Evolutionary conservation across 1,140 invertebrate genomes (phyloP).

Genomic region (Leguminivora glycinivorella): DNA sequence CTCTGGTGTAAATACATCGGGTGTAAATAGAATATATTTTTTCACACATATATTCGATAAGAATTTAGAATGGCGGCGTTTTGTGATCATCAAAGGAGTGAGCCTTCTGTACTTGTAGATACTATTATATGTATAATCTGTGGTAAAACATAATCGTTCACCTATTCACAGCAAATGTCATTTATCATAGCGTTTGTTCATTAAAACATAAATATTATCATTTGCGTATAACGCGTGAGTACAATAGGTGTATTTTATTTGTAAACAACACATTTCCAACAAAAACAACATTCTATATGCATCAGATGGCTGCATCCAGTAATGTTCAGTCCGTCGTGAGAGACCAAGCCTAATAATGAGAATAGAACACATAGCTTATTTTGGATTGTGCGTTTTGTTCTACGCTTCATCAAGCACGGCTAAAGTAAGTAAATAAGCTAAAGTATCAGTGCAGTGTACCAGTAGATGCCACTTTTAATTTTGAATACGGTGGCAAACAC

Average conservation of each 20-base stretch:
- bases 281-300: not conserved
- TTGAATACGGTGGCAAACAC: too few relatives aligned
- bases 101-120: too few relatives aligned
- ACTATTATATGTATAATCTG: too few relatives aligned
- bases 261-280: not conserved
- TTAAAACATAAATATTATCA: not conserved
- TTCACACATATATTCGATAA: too few relatives aligned
- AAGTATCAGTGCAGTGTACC: too few relatives aligned
- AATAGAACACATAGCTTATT: constrained; percentile 53
- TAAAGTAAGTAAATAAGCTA: constrained; percentile 62
- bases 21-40: too few relatives aligned
- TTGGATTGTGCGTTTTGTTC: constrained; percentile 55
- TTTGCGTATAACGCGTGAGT: not conserved
- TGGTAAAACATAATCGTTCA: too few relatives aligned
- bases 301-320: not conserved
- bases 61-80: too few relatives aligned
- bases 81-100: too few relatives aligned
- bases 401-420: constrained; percentile 46
- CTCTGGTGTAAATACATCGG: too few relatives aligned
- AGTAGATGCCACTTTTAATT: too few relatives aligned
- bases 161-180: not conserved
- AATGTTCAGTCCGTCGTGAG: not conserved
- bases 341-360: constrained; percentile 48
- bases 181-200: not conserved
- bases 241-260: not conserved